Percentiles rank a stretch among this genome's conserved stretches.
Conservation (phyloP, 1,140 invertebrate species). For the Drosophila kohkoa region DNA sequence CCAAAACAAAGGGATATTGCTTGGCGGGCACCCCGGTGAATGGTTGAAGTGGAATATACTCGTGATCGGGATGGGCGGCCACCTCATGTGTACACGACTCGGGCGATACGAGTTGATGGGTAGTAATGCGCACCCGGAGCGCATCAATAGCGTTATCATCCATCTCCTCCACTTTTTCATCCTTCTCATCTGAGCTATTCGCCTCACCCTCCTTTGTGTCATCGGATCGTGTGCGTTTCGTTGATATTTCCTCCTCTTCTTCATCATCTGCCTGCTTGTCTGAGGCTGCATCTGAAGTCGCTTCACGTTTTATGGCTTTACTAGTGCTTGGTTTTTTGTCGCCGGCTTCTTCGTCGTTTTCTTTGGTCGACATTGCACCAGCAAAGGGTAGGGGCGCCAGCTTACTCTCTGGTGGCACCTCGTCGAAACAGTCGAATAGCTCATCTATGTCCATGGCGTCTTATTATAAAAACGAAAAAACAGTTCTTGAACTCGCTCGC, state of each 20-base stretch:
- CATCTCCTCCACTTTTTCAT: slow-evolving; percentile 16
- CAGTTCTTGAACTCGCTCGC: not conserved
- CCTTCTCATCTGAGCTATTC: slow-evolving; percentile 17
- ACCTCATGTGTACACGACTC: slow-evolving; percentile 97
- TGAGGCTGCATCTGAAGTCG: not conserved
- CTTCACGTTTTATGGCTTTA: slow-evolving; percentile 50
- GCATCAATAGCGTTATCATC: slow-evolving; percentile 81
- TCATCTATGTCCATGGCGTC: slow-evolving; percentile 78
- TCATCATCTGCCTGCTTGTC: not conserved
- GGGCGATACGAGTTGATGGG: slow-evolving; percentile 94
- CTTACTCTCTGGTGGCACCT: slow-evolving; percentile 47
- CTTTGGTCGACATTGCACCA: slow-evolving; percentile 3
- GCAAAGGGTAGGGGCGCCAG: slow-evolving; percentile 9
- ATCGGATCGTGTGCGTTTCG: slow-evolving; percentile 41
- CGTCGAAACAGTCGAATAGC: slow-evolving; percentile 77
- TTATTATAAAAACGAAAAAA: not conserved
- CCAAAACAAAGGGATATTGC: slow-evolving; percentile 97
- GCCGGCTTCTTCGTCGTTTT: not conserved
- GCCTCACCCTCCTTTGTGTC: slow-evolving; percentile 16
- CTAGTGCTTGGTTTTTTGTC: slow-evolving; percentile 12
- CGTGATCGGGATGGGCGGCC: slow-evolving; percentile 93
- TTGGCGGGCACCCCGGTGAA: slow-evolving; percentile 91
- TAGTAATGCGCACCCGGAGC: slow-evolving; percentile 88
- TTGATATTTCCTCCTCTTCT: not conserved
- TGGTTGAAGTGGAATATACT: slow-evolving; percentile 91